Base-by-base conservation (phyloP, 2,888 invertebrate species). In the Eupithecia dodoneata region DNA sequence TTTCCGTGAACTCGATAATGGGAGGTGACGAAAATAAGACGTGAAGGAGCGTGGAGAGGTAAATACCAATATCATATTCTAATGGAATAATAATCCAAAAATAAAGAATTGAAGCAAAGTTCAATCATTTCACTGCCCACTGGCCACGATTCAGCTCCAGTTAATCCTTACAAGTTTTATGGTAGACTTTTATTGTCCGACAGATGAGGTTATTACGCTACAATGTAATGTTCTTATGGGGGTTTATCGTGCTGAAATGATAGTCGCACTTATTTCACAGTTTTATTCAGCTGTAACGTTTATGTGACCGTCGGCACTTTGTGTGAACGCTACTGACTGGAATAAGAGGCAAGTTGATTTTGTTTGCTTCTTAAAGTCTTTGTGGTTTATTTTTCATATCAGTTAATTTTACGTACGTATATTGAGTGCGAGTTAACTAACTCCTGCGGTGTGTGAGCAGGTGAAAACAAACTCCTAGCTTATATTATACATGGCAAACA, bases 171-270 rank as follows among this genome's bases (percentile, higher is more conserved):
- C 76, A 79, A 76, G 76, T 76, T 80, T 80, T 76, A 82, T 75
- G 69, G 77, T 79, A 79, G 80, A 81, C 80, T 78, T 81, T 81
- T 82, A 82, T 76, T 71, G 79, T 59, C 55, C 75, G 78, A 79
- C 80, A 80, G 80, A 82, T 82, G 79, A 80, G 80, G 79, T 75
- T 79, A 81, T 83, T 80, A 81, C 80, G 76, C 72, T 76, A 83
- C 82, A 81, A 75, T 81, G 82, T 83, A 81, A 75, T 74, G 75
- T 77, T 71, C 52, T 78, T 70, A 75, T 72, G 77, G 63, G 78
- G 77, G 70, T 81, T 83, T 81, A 83, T 81, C 69, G 82, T 73
- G 71, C 75, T 72, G 80, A 79, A 81, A 81, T 81, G 81, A 83
- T 83, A 81, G 79, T 77, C 77, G 81, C 80, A 81, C 79, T 83